Base-by-base conservation (phyloP, 2,113 vertebrate genomes). In the Psettodes erumei region DNA sequence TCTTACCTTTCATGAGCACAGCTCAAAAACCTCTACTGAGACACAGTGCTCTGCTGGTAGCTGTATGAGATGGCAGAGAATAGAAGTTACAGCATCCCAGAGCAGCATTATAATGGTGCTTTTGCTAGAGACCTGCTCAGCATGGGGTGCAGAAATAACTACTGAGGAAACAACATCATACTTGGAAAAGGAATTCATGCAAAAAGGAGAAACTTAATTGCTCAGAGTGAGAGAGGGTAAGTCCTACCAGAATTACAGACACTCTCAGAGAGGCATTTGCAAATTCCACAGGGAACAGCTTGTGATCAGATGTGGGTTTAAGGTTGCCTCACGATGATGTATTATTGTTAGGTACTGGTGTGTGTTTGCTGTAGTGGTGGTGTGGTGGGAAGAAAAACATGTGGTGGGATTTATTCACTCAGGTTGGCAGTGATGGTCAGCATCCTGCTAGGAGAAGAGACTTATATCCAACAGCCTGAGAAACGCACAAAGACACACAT, bases 351-450 rank as follows among this genome's bases (percentile, higher is more conserved):
- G 54, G 42, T 62, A 35, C 8, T 73, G n/a, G 13, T 51, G 27
- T 77, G 42, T 63, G 62, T 71, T 83, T 79, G 68, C 18, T 6
- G 16, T 51, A 9, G 30, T 56, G 67, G 65, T 65, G 55, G 33
- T 61, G 63, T 71, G 60, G 35, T 48, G 30, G 43, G 32, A 25
- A 61, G 21, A 23, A 37, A 55, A 40, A 50, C 55, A 50, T 67
- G 59, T 86, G 75, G 47, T 78, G 19, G 63, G 83, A 71, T 75
- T 81, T 30, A 61, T 27, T 48, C 58, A 35, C 45, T 73, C 32
- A 76, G 58, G 66, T 66, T 85, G 80, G 80, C 71, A 82, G 27
- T 28, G 65, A 78, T 55, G 30, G 61, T 69, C 50, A 78, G 50
- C 50, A 68, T 79, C 55, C 77, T 81, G 66, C 35, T 51, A 35